A percentile compares a stretch with the other conserved stretches of the same genome.
phyloP scores from a whole-genome alignment of 2,797 vertebrate species.

The Anabas testudineus region DNA sequence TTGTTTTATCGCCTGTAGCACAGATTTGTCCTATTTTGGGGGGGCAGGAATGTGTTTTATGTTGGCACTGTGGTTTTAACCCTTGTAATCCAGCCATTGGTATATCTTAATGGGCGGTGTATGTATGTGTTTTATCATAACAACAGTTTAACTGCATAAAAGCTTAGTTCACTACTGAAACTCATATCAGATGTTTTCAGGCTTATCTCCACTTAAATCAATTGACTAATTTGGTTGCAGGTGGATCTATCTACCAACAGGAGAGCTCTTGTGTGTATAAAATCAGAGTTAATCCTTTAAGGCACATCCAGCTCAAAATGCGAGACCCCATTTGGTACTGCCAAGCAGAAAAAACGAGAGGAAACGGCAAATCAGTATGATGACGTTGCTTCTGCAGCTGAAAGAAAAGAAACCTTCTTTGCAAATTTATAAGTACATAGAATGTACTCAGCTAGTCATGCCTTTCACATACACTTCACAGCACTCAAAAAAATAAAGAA shows the following conservation, averaged over 20 bases:
- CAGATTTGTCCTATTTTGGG: conserved; percentile 4
- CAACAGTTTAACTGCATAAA: conserved; percentile 22
- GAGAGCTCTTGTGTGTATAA: conserved; percentile 57
- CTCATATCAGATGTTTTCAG: conserved; percentile 31
- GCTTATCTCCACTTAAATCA: conserved; percentile 42
- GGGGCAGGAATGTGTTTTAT: conserved; percentile 38
- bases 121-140: conserved; percentile 10
- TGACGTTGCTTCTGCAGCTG: conserved; percentile 69
- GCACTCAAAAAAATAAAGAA: conserved; percentile 81
- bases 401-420: conserved; percentile 64
- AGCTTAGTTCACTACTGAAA: conserved; percentile 24
- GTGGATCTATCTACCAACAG: conserved; percentile 58
- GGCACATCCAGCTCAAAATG: conserved; percentile 86
- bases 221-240: conserved; percentile 45
- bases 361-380: conserved; percentile 82
- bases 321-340: conserved; percentile 77
- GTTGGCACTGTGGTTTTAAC: conserved; percentile 62
- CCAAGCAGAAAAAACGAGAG: conserved; percentile 67
- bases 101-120: conserved; percentile 20
- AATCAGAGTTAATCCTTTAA: conserved; percentile 82
- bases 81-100: conserved; percentile 39
- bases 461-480: conserved; percentile 85
- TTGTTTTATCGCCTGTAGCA: conserved; percentile 12
- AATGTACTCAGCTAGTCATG: conserved; percentile 85
- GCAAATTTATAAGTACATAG: conserved; percentile 75